A percentile compares a stretch with the other conserved stretches of the same genome.
Evolutionary conservation across 2,113 vertebrate genomes (phyloP).

Genomic region (Cacatua alba): DNA sequence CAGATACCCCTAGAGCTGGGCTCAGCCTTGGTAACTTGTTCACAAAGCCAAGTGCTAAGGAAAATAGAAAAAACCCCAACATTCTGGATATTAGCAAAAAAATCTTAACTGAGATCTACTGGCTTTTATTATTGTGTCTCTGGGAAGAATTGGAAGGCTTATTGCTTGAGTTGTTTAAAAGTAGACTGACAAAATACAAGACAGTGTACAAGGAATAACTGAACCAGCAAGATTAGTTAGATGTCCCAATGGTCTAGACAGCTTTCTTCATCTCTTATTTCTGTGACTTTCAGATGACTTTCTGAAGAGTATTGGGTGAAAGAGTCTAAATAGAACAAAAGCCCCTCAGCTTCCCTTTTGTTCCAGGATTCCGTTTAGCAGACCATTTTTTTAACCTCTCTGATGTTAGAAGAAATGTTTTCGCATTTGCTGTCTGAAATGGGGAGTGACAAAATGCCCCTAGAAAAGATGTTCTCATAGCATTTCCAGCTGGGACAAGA

Average conservation of each 20-base stretch:
- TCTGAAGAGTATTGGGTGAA: not conserved
- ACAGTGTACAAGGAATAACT: not conserved
- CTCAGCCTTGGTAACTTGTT: not conserved
- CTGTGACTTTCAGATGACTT: not conserved
- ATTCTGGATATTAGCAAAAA: not conserved
- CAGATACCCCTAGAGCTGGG: not conserved
- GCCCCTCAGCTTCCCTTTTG: not conserved
- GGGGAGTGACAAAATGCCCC: slow-evolving; percentile 6
- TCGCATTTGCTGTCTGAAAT: slow-evolving; percentile 5
- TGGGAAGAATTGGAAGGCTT: not conserved
- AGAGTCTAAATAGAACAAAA: not conserved
- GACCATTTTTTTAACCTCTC: not conserved
- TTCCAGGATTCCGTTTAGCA: not conserved
- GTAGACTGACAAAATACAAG: not conserved
- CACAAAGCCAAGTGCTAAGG: not conserved
- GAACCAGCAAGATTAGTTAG: not conserved
- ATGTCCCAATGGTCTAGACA: not conserved
- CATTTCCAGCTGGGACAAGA: slow-evolving; percentile 46
- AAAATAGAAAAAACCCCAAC: not conserved
- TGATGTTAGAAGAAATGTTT: slow-evolving; percentile 22
- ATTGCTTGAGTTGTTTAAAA: not conserved
- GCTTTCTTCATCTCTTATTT: not conserved
- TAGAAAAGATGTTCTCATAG: slow-evolving; percentile 4
- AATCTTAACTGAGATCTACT: not conserved
- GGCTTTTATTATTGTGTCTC: not conserved